Base-by-base conservation (phyloP, 2,888 invertebrate genomes). In the Diploptera punctata region DNA sequence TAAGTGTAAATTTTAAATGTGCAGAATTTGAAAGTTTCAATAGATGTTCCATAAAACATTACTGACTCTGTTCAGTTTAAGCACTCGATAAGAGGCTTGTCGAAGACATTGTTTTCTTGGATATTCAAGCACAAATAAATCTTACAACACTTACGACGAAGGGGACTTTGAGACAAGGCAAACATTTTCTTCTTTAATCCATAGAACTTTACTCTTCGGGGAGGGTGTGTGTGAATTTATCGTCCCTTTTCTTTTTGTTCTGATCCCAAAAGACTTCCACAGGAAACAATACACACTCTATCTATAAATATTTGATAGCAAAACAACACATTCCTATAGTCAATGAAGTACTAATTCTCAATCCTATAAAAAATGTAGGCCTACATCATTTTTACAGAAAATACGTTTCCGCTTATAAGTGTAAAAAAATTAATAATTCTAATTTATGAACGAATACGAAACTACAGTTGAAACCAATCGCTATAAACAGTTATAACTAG, bases 181-280 rank as follows among this genome's bases (percentile, higher is more conserved):
- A 65, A 65, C 65, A 47, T 44, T 65, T 65, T 18, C 65, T 65
- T 65, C 65, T 65, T 65, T 65, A 65, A 65, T 65, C 65, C 47
- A 44, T 16, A 44, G 24, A 65, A 47, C 65, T 65, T 65, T 24
- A 65, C 21, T 24, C 26, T 24, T 65, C 65, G 65, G n/a, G 44
- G 44, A 65, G 44, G n/a, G n/a, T n/a, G 44, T 47, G 44, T 43
- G 43, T 26, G 16, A 65, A 65, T 65, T 65, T 65, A 65, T 65
- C 44, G 65, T 16, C 44, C 16, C n/a, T 65, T 26, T 18, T 26
- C 44, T 38, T 26, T 1, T 10, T 43, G 19, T 10, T 24, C 54
- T 21, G 1, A 43, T 43, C 44, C 44, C 38, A 65, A 13, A 29
- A 60, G 60, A 60, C 29, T 60, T 1, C 29, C 60, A 60, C 43